Percentiles rank a stretch among this genome's conserved stretches.
These are phyloP conservation scores for Saturnia pavonia DNA, from an alignment of 2,888 invertebrate species.

Conservation along the genomic window DNA sequence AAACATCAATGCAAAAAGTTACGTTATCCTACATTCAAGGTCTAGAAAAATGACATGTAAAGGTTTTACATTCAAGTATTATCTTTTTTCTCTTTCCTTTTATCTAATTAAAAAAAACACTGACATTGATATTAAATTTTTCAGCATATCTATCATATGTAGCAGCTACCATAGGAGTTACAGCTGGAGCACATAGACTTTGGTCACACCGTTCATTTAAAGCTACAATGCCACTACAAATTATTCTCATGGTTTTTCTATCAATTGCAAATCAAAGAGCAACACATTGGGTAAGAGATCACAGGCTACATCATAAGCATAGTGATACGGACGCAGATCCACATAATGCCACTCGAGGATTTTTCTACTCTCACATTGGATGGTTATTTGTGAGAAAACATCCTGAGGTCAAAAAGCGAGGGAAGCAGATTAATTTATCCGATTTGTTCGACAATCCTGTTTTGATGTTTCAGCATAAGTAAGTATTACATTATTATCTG, in stretches of 20 bases:
- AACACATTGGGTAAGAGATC: conserved; percentile 45
- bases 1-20: neutral
- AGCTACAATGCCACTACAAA: conserved; percentile 39
- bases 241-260: conserved; percentile 35
- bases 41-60: neutral
- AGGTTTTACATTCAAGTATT: too few species aligned
- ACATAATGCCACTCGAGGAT: conserved; percentile 88
- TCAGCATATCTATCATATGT: conserved; percentile 33
- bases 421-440: conserved; percentile 85
- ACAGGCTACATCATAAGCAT: conserved; percentile 79
- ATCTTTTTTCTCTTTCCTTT: too few species aligned
- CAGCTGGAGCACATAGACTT: conserved; percentile 44
- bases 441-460: conserved; percentile 87
- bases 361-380: conserved; percentile 92
- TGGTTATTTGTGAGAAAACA: conserved; percentile 91
- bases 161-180: conserved; percentile 37
- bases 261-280: conserved; percentile 63
- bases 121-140: conserved; percentile 18
- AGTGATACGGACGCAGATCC: conserved; percentile 91
- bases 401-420: conserved; percentile 86
- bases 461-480: conserved; percentile 87
- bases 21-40: neutral
- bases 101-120: neutral
- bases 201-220: conserved; percentile 45
- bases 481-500: conserved; percentile 26